phyloP scores from a whole-genome alignment of 2,113 vertebrate species.

The Lynx canadensis region DNA sequence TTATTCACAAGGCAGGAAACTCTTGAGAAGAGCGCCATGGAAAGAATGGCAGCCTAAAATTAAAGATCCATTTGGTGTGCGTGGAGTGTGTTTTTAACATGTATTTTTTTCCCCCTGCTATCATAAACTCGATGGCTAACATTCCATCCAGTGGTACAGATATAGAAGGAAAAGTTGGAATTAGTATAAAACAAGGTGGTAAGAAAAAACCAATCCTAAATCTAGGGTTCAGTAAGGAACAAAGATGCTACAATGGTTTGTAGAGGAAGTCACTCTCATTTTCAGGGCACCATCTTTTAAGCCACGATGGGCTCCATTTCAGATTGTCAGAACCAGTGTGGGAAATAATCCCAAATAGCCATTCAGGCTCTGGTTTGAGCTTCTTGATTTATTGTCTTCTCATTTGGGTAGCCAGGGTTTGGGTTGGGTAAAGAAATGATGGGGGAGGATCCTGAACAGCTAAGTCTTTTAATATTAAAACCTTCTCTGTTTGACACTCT shows the following conservation, averaged over 20 bases:
- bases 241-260: not conserved
- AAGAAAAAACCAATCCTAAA: conserved; percentile 62
- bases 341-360: not conserved
- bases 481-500: not conserved
- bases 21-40: not conserved
- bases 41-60: conserved; percentile 68
- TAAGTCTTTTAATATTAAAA: not conserved
- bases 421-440: not conserved
- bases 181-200: not conserved
- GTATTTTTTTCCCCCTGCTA: not conserved
- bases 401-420: not conserved
- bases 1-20: conserved; percentile 52
- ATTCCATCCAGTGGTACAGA: conserved; percentile 19
- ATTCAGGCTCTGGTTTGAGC: not conserved
- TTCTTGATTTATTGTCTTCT: not conserved
- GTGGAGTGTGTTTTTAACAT: conserved; percentile 23
- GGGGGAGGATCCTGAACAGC: not conserved
- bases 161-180: conserved; percentile 43
- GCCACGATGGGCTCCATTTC: not conserved
- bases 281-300: not conserved
- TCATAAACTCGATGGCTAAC: conserved; percentile 60
- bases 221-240: not conserved
- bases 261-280: not conserved
- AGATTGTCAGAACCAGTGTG: not conserved
- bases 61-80: conserved; percentile 50